phyloP scores from a whole-genome alignment of 1,140 invertebrate species.

The Achatina immaculata region DNA sequence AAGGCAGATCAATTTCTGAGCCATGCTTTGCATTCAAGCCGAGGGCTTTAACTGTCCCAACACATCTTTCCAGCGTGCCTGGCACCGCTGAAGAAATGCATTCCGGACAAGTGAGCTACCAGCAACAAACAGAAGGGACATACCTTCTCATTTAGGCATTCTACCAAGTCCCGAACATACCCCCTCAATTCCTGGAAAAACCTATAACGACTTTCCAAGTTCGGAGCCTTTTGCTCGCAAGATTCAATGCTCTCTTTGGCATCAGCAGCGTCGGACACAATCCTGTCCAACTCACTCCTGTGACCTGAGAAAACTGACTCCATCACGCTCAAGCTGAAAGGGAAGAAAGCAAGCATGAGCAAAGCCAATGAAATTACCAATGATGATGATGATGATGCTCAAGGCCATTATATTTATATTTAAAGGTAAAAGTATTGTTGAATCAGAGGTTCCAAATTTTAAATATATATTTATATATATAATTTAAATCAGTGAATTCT shows the following conservation, averaged over 20 bases:
- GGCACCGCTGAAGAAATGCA: neutral
- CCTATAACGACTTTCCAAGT: slow-evolving; percentile 83
- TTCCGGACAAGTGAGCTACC: slow-evolving; percentile 10
- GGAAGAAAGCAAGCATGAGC: slow-evolving; percentile 53
- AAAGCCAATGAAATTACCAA: neutral
- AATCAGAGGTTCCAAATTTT: too few species aligned
- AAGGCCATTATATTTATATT: too few species aligned
- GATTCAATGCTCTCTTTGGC: slow-evolving; percentile 79
- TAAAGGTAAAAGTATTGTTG: too few species aligned
- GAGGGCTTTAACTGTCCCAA: neutral
- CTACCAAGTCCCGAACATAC: slow-evolving; percentile 95
- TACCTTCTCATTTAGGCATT: slow-evolving; percentile 87
- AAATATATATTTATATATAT: too few species aligned
- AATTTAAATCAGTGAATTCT: too few species aligned
- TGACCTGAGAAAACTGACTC: slow-evolving; percentile 77
- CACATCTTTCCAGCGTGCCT: slow-evolving; percentile 15
- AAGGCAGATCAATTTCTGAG: neutral
- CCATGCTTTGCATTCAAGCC: neutral
- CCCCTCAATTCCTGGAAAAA: slow-evolving; percentile 96
- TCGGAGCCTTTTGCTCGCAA: slow-evolving; percentile 76
- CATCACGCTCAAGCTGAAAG: slow-evolving; percentile 74
- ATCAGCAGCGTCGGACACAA: slow-evolving; percentile 71
- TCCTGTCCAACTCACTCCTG: slow-evolving; percentile 66
- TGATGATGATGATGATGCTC: too few species aligned
- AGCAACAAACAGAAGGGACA: slow-evolving; percentile 48